Base-by-base conservation (phyloP, 1,140 invertebrate species). In the Drosophila rhopaloa region DNA sequence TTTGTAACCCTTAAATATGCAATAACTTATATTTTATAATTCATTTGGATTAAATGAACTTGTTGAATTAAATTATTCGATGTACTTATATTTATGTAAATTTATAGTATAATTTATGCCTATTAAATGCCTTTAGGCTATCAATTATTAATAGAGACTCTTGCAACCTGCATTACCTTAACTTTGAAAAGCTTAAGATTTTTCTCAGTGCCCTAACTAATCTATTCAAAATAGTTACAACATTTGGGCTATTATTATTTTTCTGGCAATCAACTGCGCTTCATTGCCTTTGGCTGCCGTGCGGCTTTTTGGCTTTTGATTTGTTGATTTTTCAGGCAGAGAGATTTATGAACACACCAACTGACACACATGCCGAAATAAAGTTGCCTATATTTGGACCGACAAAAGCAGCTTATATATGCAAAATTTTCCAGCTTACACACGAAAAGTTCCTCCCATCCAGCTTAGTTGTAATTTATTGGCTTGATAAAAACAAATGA, bases 341-440 rank as follows among this genome's bases (percentile, higher is more conserved):
- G 59, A 85, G 78, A 81, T 81, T 74, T 78, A 77, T 72, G 53
- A 58, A 68, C 62, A 79, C 27, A 67, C 41, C 5, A 48, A 29
- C 46, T 7, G 6, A 48, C 46, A 53, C 50, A 53, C 50, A 37
- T 13, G 32, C 27, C 37, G 29, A 14, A 57, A 29, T 16, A 70
- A 40, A 73, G 48, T 62, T 62, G 57, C 55, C 48, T 76, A 37
- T 50, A 54, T 76, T 75, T 81, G 60, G 82, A 68, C 74, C 78
- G 85, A 86, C 63, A 62, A 79, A 86, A 86, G 82, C 79, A 58
- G 82, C 82, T 86, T 85, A 85, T 85, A 74, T 53, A 81, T 85
- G 82, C 82, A 86, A 68, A 85, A 81, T 58, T 65, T 66, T 71
- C 40, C 46, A 71, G 82, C 66, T 85, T 86, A 82, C 82, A 85